phyloP scores from a whole-genome alignment of 1,140 invertebrate genomes.

The Aphelenchoides avenae region DNA sequence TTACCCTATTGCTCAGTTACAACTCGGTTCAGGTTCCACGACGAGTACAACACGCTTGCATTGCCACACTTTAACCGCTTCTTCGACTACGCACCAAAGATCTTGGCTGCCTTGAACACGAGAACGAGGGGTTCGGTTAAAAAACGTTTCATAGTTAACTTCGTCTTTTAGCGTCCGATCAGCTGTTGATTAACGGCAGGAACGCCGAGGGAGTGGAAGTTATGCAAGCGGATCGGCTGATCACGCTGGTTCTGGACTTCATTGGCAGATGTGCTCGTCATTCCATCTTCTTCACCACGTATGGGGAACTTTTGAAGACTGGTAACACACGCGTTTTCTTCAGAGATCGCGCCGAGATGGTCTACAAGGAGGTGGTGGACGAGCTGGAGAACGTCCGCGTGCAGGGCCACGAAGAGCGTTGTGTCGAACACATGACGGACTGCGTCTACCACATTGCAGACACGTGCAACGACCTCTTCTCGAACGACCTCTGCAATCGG shows the following conservation, averaged over 20 bases:
- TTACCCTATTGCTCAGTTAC: no score
- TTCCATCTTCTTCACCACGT: conserved; percentile 3
- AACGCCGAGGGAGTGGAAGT: background rate
- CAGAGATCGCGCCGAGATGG: conserved; percentile 22
- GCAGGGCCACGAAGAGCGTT: conserved; percentile 22
- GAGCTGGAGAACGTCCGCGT: conserved; percentile 25
- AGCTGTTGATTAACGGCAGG: conserved; percentile 28
- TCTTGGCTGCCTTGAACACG: conserved; percentile 16
- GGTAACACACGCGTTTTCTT: background rate
- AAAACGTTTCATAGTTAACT: no score
- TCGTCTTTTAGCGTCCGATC: conserved; percentile 6
- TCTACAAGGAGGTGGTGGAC: conserved; percentile 23
- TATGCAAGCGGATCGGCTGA: conserved; percentile 15
- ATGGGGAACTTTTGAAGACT: background rate
- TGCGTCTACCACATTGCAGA: conserved; percentile 22
- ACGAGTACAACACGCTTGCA: conserved; percentile 23
- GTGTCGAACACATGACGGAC: conserved; percentile 16
- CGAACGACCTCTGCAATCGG: conserved; percentile 7
- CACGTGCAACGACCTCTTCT: conserved; percentile 17
- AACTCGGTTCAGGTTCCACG: conserved; percentile 18
- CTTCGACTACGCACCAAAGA: conserved; percentile 20
- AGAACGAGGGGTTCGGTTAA: no score
- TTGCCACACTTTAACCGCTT: conserved; percentile 19
- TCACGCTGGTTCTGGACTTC: conserved; percentile 11
- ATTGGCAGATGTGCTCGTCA: conserved; percentile 20